Conservation (phyloP, 2,113 vertebrate species). For the Limanda limanda region DNA sequence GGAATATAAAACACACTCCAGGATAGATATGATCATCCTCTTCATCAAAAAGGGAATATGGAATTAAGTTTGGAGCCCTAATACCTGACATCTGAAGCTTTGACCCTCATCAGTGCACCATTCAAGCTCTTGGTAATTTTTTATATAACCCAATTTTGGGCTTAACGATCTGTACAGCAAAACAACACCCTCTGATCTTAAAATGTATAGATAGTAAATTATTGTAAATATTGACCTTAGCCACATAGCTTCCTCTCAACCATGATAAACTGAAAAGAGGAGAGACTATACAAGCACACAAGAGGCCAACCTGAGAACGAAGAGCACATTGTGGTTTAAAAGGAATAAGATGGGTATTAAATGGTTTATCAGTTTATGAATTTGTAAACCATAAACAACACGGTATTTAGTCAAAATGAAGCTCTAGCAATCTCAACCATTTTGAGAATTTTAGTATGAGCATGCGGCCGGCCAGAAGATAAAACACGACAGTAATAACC, state of each 20-base stretch:
- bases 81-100: not conserved
- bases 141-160: not conserved
- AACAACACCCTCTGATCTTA: not conserved
- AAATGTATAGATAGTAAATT: no score
- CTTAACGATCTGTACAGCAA: not conserved
- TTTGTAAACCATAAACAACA: no score
- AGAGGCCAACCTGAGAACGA: no score
- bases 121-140: no score
- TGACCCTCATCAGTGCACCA: not conserved
- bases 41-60: not conserved
- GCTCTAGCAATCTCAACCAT: no score
- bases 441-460: no score
- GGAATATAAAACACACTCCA: slow-evolving; percentile 32
- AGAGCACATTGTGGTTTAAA: no score
- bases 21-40: not conserved
- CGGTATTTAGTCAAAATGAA: no score
- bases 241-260: not conserved
- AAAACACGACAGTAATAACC: no score
- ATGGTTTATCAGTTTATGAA: no score
- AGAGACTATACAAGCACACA: not conserved
- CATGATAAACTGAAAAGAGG: not conserved
- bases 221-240: not conserved
- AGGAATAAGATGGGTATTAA: no score
- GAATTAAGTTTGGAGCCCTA: not conserved
- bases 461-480: no score